phyloP scores from a whole-genome alignment of 2,888 invertebrate genomes.

The Plagiodera versicolora region DNA sequence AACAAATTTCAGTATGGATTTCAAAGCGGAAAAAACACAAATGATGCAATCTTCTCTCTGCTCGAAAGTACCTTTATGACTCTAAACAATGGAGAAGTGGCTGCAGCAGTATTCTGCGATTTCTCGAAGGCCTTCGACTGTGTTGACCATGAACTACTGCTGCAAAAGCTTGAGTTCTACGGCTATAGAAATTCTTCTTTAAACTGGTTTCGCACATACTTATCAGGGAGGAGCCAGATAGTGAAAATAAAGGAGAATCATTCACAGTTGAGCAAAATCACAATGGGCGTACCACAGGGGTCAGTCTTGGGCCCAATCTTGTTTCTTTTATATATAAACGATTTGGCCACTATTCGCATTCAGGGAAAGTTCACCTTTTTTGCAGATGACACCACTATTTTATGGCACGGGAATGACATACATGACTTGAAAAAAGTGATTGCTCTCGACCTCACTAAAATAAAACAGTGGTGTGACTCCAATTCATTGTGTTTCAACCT shows the following conservation, averaged over 20 bases:
- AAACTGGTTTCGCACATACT: not conserved
- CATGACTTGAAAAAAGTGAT: not conserved
- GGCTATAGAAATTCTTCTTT: slow-evolving; percentile 1
- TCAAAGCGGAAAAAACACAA: not conserved
- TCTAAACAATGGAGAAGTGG: slow-evolving; percentile 2
- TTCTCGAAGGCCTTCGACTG: not conserved
- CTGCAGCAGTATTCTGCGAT: slow-evolving; percentile 3
- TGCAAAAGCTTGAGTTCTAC: not conserved
- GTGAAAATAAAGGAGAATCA: not conserved
- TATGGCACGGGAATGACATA: not conserved
- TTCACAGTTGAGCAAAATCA: not conserved
- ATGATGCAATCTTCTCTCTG: not conserved
- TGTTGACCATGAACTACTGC: too few species aligned
- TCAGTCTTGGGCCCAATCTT: slow-evolving; percentile 2
- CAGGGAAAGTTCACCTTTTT: slow-evolving; percentile 1
- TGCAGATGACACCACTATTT: not conserved
- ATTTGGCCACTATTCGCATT: not conserved
- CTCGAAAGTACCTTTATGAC: not conserved
- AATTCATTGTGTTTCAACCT: slow-evolving; percentile 3
- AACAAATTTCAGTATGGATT: not conserved
- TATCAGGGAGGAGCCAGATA: not conserved
- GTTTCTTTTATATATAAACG: slow-evolving; percentile 1
- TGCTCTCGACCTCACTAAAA: slow-evolving; percentile 3
- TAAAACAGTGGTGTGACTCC: slow-evolving; percentile 7
- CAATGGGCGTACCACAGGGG: slow-evolving; percentile 2